phyloP scores from a whole-genome alignment of 2,113 vertebrate genomes.

The Struthidea cinerea region DNA sequence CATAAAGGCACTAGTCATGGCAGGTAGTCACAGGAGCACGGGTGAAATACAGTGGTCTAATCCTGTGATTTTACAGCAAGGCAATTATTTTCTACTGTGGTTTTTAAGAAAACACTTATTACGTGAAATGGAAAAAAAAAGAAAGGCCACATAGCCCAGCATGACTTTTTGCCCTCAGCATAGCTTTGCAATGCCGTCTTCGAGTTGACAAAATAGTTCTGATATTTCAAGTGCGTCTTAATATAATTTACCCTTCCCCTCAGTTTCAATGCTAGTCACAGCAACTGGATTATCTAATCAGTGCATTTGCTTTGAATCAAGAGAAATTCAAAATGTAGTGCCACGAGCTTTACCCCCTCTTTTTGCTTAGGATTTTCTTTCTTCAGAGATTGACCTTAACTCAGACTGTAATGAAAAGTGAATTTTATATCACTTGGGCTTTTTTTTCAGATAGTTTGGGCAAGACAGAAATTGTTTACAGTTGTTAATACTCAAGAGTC shows the following conservation, averaged over 20 bases:
- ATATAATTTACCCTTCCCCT: background rate
- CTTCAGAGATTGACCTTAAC: background rate
- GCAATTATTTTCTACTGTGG: background rate
- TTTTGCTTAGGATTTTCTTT: background rate
- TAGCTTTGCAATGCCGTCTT: background rate
- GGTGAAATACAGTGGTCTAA: background rate
- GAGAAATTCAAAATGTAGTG: background rate
- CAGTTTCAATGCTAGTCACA: background rate
- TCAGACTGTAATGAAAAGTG: background rate
- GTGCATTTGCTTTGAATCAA: background rate
- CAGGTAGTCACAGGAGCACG: background rate
- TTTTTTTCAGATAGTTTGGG: background rate
- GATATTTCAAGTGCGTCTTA: background rate
- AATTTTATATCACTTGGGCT: background rate
- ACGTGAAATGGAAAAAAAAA: background rate
- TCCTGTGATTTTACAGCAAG: background rate
- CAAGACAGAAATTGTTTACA: background rate
- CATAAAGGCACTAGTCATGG: background rate
- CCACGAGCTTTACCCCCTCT: fast-evolving
- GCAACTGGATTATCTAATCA: background rate
- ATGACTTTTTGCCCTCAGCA: background rate
- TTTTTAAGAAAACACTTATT: background rate
- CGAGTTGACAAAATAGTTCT: background rate
- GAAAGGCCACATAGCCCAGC: background rate
- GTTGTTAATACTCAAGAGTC: background rate